Evolutionary conservation across 2,797 vertebrate species (phyloP).

Genomic region (Tapera naevia): DNA sequence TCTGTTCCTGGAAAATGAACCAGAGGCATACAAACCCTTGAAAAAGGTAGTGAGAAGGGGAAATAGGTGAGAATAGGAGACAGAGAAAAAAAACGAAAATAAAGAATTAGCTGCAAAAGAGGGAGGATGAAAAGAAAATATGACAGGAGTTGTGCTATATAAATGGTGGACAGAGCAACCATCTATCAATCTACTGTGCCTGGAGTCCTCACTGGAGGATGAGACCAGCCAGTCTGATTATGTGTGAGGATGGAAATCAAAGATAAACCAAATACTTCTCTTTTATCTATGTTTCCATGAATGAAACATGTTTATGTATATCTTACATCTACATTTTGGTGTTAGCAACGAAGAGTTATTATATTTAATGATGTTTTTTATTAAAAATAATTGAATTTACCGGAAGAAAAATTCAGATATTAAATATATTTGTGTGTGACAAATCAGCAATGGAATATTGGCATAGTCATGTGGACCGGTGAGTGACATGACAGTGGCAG

Average conservation of each 20-base stretch:
- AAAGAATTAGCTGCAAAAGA: neutral
- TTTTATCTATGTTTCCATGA: neutral
- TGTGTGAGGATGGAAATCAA: neutral
- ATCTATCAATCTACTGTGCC: accelerated
- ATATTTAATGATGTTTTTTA: neutral
- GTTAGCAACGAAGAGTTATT: neutral
- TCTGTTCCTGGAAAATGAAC: neutral
- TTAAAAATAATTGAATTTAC: neutral
- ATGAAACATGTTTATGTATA: neutral
- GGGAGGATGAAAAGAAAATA: neutral
- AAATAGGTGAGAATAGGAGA: neutral
- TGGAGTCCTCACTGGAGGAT: neutral
- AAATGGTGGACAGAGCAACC: neutral
- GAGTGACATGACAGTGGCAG: neutral
- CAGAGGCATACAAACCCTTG: neutral
- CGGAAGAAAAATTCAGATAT: neutral
- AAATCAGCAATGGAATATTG: neutral
- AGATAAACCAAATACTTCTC: neutral
- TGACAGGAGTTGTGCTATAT: neutral
- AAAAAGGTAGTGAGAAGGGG: neutral
- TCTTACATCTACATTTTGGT: neutral
- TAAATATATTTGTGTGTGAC: neutral
- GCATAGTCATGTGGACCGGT: neutral
- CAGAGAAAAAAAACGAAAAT: neutral
- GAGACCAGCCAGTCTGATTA: neutral